Conservation (phyloP, 2,888 invertebrate genomes). For the Andrena bicolor region DNA sequence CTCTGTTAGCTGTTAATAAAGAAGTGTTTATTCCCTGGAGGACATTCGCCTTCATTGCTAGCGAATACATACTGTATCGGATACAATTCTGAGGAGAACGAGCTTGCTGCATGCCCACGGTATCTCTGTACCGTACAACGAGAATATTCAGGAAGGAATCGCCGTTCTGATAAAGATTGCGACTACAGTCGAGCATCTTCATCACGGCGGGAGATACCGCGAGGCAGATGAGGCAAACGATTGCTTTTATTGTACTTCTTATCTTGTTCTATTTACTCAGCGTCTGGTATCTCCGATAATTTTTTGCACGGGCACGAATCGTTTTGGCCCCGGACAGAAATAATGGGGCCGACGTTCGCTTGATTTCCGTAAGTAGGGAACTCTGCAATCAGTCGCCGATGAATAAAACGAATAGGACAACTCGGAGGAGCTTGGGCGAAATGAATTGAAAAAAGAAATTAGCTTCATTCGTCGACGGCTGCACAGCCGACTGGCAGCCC, state of each 20-base stretch:
- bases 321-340: constrained; percentile 36
- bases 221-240: constrained; percentile 45
- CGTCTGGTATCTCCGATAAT: constrained; percentile 47
- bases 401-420: constrained; percentile 43
- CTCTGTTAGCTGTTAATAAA: too few relatives aligned
- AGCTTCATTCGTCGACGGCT: neutral
- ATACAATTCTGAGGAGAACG: neutral
- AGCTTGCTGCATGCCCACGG: neutral
- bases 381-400: constrained; percentile 52
- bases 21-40: constrained; percentile 5
- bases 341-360: constrained; percentile 53
- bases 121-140: neutral
- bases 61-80: neutral
- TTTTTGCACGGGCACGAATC: constrained; percentile 43
- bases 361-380: constrained; percentile 54
- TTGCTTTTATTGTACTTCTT: constrained; percentile 53
- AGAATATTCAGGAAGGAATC: constrained; percentile 35
- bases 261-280: constrained; percentile 54
- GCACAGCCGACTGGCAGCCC: neutral
- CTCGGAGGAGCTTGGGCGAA: constrained; percentile 1
- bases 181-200: constrained; percentile 24
- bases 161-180: constrained; percentile 22
- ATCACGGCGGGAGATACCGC: constrained; percentile 21
- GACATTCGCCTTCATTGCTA: neutral
- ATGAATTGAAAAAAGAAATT: constrained; percentile 37